Percentiles rank a stretch among this genome's conserved stretches.
Conservation (phyloP, 2,888 invertebrate genomes). For the Escarpia spicata region DNA sequence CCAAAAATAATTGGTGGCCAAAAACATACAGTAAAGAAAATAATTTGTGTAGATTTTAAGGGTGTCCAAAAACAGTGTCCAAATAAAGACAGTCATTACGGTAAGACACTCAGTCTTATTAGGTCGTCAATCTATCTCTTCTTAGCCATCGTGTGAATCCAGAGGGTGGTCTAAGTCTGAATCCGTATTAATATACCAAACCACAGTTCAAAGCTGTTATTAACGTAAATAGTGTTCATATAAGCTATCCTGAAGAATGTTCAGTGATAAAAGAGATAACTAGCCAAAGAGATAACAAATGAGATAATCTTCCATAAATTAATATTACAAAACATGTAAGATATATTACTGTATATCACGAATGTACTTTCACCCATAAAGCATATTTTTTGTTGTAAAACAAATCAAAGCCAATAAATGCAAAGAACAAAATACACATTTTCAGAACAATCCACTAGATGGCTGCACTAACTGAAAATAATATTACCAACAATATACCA, state of each 20-base stretch:
- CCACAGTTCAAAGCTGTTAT: not conserved
- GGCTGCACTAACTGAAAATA: not conserved
- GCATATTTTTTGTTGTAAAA: not conserved
- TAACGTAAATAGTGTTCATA: not conserved
- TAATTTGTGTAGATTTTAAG: too few relatives aligned
- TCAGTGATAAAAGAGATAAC: too few relatives aligned
- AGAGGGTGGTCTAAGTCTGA: not conserved
- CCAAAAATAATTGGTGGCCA: too few relatives aligned
- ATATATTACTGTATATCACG: not conserved
- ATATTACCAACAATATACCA: not conserved
- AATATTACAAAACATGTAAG: not conserved
- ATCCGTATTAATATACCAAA: not conserved
- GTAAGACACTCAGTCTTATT: too few relatives aligned
- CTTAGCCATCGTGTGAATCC: not conserved
- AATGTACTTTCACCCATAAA: not conserved
- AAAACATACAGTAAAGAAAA: too few relatives aligned
- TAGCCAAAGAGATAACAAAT: not conserved
- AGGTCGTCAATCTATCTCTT: not conserved
- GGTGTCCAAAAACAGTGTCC: too few relatives aligned
- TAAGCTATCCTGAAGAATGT: too few relatives aligned
- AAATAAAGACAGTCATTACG: too few relatives aligned
- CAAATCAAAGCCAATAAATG: not conserved
- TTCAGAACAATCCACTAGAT: not conserved
- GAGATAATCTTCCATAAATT: not conserved
- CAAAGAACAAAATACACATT: not conserved